These are phyloP conservation scores for Lepidocyrtoides sp. DNA, from an alignment of 2,888 invertebrate species.

Conservation along the genomic window DNA sequence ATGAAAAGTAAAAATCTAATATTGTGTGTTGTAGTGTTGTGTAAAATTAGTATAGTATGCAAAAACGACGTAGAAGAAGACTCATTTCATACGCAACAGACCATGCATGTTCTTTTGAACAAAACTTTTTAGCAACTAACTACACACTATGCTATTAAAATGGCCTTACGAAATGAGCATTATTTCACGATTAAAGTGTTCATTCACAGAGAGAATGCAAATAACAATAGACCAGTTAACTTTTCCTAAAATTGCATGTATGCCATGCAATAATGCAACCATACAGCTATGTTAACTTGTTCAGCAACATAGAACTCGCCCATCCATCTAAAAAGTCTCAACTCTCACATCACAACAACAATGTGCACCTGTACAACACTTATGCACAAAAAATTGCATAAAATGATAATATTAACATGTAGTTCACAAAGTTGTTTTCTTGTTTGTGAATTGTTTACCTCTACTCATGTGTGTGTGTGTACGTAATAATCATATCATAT, in stretches of 20 bases:
- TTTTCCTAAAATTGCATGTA: conserved; percentile 44
- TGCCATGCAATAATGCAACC: conserved; percentile 10
- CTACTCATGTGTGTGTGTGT: not conserved
- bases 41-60: not conserved
- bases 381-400: not conserved
- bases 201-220: conserved; percentile 21
- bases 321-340: conserved; percentile 1
- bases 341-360: conserved; percentile 29
- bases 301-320: conserved; percentile 48
- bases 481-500: not conserved
- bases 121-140: conserved; percentile 25
- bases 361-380: conserved; percentile 2
- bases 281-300: not conserved
- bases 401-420: not conserved
- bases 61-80: not conserved
- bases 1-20: conserved; percentile 12
- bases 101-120: conserved; percentile 30
- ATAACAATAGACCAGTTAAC: conserved; percentile 6
- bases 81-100: conserved; percentile 1
- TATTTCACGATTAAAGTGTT: not conserved
- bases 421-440: too few relatives aligned
- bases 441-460: too few relatives aligned
- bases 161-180: not conserved
- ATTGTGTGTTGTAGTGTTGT: not conserved
- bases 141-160: not conserved